Evolutionary conservation across 1,140 invertebrate genomes (phyloP).

Genomic region (Cyclina sinensis): DNA sequence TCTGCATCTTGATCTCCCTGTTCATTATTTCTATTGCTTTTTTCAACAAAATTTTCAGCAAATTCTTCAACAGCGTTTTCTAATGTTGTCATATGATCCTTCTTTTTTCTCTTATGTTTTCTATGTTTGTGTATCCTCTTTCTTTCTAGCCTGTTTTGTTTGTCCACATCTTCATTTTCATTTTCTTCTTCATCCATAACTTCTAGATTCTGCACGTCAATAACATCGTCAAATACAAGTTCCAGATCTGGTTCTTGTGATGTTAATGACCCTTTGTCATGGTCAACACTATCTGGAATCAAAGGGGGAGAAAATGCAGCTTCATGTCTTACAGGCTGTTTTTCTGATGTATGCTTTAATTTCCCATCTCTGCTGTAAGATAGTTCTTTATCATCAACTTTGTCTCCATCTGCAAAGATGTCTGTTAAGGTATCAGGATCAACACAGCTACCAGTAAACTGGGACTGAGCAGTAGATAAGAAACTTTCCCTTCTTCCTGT

Average conservation of each 20-base stretch:
- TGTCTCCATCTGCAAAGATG: too few relatives aligned
- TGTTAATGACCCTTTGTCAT: constrained; percentile 25
- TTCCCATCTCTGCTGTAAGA: not conserved
- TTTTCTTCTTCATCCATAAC: not conserved
- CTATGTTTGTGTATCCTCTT: constrained; percentile 28
- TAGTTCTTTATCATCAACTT: not conserved
- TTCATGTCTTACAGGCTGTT: not conserved
- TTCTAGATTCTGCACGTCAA: constrained; percentile 57
- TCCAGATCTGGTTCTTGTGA: constrained; percentile 55
- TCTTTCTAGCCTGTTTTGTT: constrained; percentile 11
- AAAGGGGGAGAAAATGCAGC: constrained; percentile 7
- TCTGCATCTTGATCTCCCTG: too few relatives aligned
- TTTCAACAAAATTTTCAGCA: not conserved
- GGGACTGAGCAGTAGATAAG: not conserved
- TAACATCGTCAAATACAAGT: constrained; percentile 57
- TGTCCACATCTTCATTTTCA: not conserved
- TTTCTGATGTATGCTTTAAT: not conserved
- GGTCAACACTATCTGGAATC: constrained; percentile 23
- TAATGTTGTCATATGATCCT: not conserved
- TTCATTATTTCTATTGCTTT: not conserved
- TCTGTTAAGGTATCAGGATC: not conserved
- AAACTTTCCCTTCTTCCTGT: constrained; percentile 5
- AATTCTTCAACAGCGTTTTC: not conserved
- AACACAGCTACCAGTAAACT: not conserved
- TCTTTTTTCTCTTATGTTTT: constrained; percentile 27